Conservation (phyloP, 2,888 invertebrate species). For the Tinea pellionella region DNA sequence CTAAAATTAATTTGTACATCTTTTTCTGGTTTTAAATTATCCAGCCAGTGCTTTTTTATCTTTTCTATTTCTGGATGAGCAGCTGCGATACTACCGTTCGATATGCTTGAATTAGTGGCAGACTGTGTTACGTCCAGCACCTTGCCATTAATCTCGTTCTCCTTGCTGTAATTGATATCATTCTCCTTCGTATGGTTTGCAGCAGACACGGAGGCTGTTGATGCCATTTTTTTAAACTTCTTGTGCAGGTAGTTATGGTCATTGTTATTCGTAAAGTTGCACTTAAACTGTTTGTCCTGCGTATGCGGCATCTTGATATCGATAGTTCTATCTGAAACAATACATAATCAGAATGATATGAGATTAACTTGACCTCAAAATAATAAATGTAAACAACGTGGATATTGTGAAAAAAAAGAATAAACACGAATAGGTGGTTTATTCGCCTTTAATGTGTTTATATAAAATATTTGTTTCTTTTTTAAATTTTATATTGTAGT, state of each 20-base stretch:
- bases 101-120: slow-evolving; percentile 42
- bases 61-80: slow-evolving; percentile 60
- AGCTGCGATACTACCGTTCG: slow-evolving; percentile 59
- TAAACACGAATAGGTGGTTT: too few species aligned
- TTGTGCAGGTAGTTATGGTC: slow-evolving; percentile 89
- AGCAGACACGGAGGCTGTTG: slow-evolving; percentile 56
- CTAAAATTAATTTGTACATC: slow-evolving; percentile 69
- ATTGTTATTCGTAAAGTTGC: slow-evolving; percentile 64
- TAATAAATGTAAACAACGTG: background rate
- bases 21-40: slow-evolving; percentile 38
- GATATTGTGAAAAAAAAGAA: background rate
- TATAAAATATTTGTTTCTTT: too few species aligned
- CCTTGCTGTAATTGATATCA: slow-evolving; percentile 43
- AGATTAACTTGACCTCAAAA: background rate
- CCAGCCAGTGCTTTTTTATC: slow-evolving; percentile 42
- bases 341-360: slow-evolving; percentile 13
- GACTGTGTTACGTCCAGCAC: slow-evolving; percentile 29
- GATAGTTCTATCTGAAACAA: slow-evolving; percentile 51
- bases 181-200: slow-evolving; percentile 38
- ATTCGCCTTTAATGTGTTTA: too few species aligned
- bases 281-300: slow-evolving; percentile 62
- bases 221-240: slow-evolving; percentile 91
- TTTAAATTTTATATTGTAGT: too few species aligned
- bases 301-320: slow-evolving; percentile 61
- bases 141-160: slow-evolving; percentile 22